Evolutionary conservation across 2,797 vertebrate genomes (phyloP).

Genomic region (Lindbergichthys nudifrons): DNA sequence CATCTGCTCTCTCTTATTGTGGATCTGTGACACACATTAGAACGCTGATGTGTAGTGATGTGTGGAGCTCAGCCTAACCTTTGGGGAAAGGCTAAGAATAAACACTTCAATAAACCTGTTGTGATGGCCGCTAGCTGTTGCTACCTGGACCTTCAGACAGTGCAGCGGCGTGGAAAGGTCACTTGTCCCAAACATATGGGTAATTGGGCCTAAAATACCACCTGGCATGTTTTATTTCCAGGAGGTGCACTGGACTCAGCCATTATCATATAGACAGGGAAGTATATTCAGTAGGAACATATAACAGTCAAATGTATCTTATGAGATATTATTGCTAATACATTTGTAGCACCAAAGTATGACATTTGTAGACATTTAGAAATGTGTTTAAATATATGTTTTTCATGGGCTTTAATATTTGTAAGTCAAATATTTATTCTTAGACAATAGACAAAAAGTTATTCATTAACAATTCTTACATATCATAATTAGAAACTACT

Average conservation of each 20-base stretch:
- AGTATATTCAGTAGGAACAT: constrained; percentile 51
- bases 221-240: constrained; percentile 65
- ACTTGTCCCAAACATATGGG: constrained; percentile 78
- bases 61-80: constrained; percentile 75
- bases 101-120: constrained; percentile 81
- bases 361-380: neutral
- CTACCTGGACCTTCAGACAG: constrained; percentile 71
- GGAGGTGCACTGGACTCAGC: constrained; percentile 56
- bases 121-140: constrained; percentile 76
- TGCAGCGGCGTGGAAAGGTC: constrained; percentile 77
- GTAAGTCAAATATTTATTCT: neutral
- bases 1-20: constrained; percentile 46
- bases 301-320: constrained; percentile 18
- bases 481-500: neutral
- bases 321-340: constrained; percentile 14
- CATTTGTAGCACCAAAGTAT: constrained; percentile 5
- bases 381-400: neutral
- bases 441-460: neutral
- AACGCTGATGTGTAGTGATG: constrained; percentile 60
- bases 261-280: constrained; percentile 56
- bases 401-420: neutral
- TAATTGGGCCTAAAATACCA: constrained; percentile 83
- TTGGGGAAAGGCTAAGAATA: constrained; percentile 80
- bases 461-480: neutral
- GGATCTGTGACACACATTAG: constrained; percentile 61